Evolutionary conservation across 1,140 invertebrate genomes (phyloP).

Genomic region (Zaprionus nigranus): DNA sequence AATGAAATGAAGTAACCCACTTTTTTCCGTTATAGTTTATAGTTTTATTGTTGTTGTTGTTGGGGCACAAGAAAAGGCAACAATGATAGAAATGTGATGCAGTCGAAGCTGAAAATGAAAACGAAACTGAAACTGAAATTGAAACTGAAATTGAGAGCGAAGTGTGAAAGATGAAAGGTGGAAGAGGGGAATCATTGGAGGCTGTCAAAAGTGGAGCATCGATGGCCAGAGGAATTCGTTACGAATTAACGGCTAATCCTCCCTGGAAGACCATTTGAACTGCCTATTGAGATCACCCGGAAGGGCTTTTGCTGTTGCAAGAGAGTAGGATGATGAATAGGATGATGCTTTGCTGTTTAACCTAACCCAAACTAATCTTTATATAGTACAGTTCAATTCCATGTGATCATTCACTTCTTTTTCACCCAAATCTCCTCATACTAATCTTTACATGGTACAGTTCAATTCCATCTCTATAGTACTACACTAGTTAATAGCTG

Average conservation of each 20-base stretch:
- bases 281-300: too few relatives aligned
- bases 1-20: conserved; percentile 81
- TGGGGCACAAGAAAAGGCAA: conserved; percentile 48
- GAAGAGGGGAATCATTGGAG: conserved; percentile 32
- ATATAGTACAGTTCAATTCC: too few relatives aligned
- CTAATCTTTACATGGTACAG: too few relatives aligned
- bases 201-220: conserved; percentile 37
- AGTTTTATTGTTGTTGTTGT: conserved; percentile 10
- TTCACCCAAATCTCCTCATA: too few relatives aligned
- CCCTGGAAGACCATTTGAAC: background rate
- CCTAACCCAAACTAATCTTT: too few relatives aligned
- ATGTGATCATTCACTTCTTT: too few relatives aligned
- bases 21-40: conserved; percentile 76
- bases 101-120: conserved; percentile 37
- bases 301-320: background rate
- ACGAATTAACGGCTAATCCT: background rate
- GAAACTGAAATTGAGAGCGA: conserved; percentile 34
- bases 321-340: too few relatives aligned
- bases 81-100: conserved; percentile 50
- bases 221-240: conserved; percentile 5
- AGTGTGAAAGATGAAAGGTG: conserved; percentile 67
- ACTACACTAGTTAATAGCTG: too few relatives aligned
- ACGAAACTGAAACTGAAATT: conserved; percentile 11
- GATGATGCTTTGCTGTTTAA: too few relatives aligned
- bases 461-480: too few relatives aligned